These are phyloP conservation scores for Damaliscus lunatus DNA, from an alignment of 2,113 vertebrate species.

Conservation along the genomic window DNA sequence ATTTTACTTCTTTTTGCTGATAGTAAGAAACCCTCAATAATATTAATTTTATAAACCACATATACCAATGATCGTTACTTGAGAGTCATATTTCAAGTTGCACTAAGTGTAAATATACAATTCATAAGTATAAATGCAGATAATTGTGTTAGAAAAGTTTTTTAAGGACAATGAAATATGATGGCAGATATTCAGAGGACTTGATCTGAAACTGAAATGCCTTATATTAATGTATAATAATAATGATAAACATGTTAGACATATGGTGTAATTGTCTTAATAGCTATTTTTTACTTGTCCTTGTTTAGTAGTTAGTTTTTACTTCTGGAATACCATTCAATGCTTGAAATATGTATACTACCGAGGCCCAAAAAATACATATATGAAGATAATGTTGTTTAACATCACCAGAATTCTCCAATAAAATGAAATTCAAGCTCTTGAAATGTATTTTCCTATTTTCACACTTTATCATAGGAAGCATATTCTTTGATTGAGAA, in stretches of 20 bases:
- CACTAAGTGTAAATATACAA: neutral
- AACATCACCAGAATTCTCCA: slow-evolving; percentile 26
- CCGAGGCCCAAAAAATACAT: neutral
- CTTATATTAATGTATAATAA: neutral
- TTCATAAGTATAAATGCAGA: neutral
- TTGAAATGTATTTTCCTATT: slow-evolving; percentile 50
- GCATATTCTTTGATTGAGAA: slow-evolving; percentile 87
- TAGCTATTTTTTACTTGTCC: neutral
- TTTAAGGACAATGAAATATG: neutral
- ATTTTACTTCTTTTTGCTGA: neutral
- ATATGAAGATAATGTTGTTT: neutral
- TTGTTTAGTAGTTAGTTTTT: neutral
- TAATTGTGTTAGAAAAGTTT: neutral
- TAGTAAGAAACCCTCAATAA: neutral
- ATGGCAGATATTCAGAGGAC: neutral
- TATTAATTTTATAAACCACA: neutral
- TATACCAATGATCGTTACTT: neutral
- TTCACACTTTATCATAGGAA: slow-evolving; percentile 83
- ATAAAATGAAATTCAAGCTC: neutral
- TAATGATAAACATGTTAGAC: neutral
- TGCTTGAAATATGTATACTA: neutral
- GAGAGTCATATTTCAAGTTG: neutral
- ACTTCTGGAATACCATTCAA: neutral
- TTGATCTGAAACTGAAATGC: slow-evolving; percentile 25
- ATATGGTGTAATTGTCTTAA: neutral